Evolutionary conservation across 2,113 vertebrate species (phyloP), one percentile per base, ranked within the genome.

Genomic region (Sphaerodactylus townsendi): DNA sequence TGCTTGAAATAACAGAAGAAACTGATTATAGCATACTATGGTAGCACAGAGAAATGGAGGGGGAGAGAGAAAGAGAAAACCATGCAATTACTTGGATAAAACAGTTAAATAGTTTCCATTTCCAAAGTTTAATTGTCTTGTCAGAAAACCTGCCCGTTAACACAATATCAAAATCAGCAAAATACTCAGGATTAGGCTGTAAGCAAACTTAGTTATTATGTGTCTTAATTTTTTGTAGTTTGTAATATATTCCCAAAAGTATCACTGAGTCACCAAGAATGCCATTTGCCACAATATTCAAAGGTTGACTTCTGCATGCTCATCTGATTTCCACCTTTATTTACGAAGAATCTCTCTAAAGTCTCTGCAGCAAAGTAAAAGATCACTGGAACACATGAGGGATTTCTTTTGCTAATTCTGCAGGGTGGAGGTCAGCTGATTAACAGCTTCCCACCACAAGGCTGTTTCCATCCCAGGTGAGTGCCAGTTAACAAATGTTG

Each of bases 1-100:
- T 94, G 91, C 91, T 94, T 90, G 90, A 92, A 89, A 79, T 7
- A 73, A 89, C 1, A 92, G 90, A 86, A 92, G 87, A 89, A 90
- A 88, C 0, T 74, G 79, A 94, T 92, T 87, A 89, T 86, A 92
- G 88, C 91, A 90, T 77, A 88, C 77, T 84, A 91, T 25, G 66
- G 79, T 41, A 92, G 89, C 76, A 83, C 64, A 88, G 90, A 82
- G 53, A 77, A 35, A 69, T 1, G 4, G 25, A 62, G 23, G 21
- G 59, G 23, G 59, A 56, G 53, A 56, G 50, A 53, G 13, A 15
- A 21, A 59, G 6, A 70, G 77, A 82, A 92, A 94, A 87, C 56
- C 92, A 93, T 94, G 94, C 91, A 91, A 48, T 88, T 48, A 90
- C 72, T 76, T 76, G 77, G 75, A 65, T 72, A 21, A 19, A 86